Evolutionary conservation across 2,888 invertebrate genomes (phyloP).

Genomic region (Dryomyza anilis): DNA sequence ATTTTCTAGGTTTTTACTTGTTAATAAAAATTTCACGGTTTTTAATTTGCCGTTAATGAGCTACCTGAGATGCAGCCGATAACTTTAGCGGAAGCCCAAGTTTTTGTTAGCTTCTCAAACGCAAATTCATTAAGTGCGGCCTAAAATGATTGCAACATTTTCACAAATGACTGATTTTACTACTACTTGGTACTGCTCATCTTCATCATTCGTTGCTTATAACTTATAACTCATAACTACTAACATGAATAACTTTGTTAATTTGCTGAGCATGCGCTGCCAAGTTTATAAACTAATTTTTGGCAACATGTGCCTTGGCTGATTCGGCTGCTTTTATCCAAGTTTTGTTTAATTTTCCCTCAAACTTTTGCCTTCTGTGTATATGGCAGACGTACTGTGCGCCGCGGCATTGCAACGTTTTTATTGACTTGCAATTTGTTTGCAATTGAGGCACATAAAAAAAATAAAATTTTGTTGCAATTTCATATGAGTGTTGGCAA

Average conservation of each 20-base stretch:
- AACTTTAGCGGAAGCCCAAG: background rate
- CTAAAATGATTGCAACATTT: background rate
- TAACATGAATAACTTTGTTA: background rate
- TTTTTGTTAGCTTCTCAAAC: background rate
- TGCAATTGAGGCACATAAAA: too few relatives aligned
- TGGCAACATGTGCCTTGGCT: background rate
- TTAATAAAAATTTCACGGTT: too few relatives aligned
- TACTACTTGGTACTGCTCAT: too few relatives aligned
- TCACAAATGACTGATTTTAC: conserved; percentile 11
- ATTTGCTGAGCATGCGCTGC: background rate
- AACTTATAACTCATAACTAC: conserved; percentile 2
- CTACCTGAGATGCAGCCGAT: background rate
- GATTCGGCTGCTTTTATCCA: background rate
- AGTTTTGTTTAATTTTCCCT: too few relatives aligned
- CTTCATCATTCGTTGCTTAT: background rate
- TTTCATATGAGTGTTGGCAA: background rate
- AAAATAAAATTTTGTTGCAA: conserved; percentile 6
- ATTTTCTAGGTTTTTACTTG: too few relatives aligned
- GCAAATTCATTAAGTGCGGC: background rate
- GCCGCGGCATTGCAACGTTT: background rate
- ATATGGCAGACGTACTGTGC: too few relatives aligned
- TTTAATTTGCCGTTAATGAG: too few relatives aligned
- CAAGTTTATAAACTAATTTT: background rate
- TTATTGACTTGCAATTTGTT: conserved; percentile 4
- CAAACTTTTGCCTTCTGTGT: too few relatives aligned